These are phyloP conservation scores for Pollenia angustigena DNA, from an alignment of 2,888 invertebrate species.

Conservation along the genomic window DNA sequence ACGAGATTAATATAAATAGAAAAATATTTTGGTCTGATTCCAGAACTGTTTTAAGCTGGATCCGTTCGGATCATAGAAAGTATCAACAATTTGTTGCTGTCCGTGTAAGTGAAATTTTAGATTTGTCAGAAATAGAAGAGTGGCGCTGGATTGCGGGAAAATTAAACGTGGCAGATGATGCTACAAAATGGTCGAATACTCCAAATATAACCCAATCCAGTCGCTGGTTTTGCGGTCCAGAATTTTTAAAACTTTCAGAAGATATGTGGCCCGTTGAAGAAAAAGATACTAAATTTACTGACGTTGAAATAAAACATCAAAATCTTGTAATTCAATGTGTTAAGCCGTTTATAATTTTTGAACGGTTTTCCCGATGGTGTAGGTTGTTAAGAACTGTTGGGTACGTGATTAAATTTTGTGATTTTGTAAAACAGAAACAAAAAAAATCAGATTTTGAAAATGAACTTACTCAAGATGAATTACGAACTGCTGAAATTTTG, in stretches of 20 bases:
- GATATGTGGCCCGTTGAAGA: background rate
- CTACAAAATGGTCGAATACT: constrained; percentile 19
- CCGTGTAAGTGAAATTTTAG: constrained; percentile 54
- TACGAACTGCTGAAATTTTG: constrained; percentile 36
- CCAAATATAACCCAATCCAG: background rate
- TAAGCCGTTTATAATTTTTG: constrained; percentile 20
- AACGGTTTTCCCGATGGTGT: constrained; percentile 60
- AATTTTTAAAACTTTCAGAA: constrained; percentile 32
- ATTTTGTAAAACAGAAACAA: background rate
- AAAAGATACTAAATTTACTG: background rate
- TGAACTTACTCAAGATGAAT: constrained; percentile 26
- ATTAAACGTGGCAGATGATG: constrained; percentile 41
- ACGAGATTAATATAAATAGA: background rate
- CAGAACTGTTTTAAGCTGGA: constrained; percentile 41
- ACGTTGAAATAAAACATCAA: constrained; percentile 44
- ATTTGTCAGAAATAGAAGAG: constrained; percentile 31
- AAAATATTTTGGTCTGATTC: constrained; percentile 47
- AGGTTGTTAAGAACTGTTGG: constrained; percentile 37
- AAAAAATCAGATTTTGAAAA: background rate
- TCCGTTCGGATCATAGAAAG: constrained; percentile 44
- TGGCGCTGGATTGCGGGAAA: constrained; percentile 56
- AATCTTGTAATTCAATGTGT: constrained; percentile 4
- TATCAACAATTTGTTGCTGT: constrained; percentile 59
- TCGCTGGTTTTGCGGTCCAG: constrained; percentile 34
- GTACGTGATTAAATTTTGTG: constrained; percentile 28